phyloP scores from a whole-genome alignment of 2,888 invertebrate genomes.

The Seira ritae region DNA sequence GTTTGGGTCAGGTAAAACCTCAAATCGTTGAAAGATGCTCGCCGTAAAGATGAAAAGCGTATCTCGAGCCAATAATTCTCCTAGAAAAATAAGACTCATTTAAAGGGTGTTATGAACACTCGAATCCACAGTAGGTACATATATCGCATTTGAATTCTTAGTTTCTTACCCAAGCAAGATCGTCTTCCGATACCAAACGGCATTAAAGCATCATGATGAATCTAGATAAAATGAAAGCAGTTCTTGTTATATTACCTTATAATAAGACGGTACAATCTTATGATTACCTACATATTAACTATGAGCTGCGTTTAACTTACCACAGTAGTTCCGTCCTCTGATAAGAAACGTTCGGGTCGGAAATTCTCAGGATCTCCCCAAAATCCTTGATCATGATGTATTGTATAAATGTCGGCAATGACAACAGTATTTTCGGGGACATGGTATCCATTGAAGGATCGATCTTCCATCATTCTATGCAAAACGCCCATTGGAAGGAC shows the following conservation, averaged over 20 bases:
- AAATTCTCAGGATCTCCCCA: slow-evolving; percentile 72
- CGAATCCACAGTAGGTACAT: too few relatives aligned
- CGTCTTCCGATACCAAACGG: slow-evolving; percentile 67
- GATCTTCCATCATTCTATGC: slow-evolving; percentile 47
- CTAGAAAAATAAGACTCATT: too few relatives aligned
- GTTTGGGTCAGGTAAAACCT: slow-evolving; percentile 52
- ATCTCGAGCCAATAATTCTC: slow-evolving; percentile 65
- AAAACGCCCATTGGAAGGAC: slow-evolving; percentile 64
- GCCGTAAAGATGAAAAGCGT: slow-evolving; percentile 67
- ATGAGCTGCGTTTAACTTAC: too few relatives aligned
- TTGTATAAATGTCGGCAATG: slow-evolving; percentile 58
- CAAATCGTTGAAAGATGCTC: slow-evolving; percentile 66
- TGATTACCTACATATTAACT: too few relatives aligned
- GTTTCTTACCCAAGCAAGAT: slow-evolving; percentile 51
- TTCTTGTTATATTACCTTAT: too few relatives aligned
- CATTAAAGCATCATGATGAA: slow-evolving; percentile 64
- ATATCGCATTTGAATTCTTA: too few relatives aligned
- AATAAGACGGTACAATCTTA: too few relatives aligned
- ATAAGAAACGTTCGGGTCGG: slow-evolving; percentile 69
- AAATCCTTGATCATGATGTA: slow-evolving; percentile 60
- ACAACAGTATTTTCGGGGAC: slow-evolving; percentile 47
- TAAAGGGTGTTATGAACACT: too few relatives aligned
- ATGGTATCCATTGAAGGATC: slow-evolving; percentile 46
- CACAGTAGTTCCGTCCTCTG: slow-evolving; percentile 25
- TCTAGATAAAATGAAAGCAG: too few relatives aligned